phyloP scores from a whole-genome alignment of 2,113 vertebrate species.

The Nesogale talazaci region DNA sequence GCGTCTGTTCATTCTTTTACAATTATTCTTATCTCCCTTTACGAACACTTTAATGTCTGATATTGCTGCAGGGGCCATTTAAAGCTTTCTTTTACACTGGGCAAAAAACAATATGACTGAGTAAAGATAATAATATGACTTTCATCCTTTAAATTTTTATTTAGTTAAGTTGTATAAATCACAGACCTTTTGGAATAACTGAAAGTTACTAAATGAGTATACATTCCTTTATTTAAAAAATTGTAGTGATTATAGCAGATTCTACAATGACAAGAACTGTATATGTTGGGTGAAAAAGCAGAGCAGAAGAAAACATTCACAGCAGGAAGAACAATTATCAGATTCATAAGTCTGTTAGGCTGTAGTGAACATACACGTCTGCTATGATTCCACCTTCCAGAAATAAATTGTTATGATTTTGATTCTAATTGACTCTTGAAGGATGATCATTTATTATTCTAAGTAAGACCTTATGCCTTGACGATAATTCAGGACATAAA shows the following conservation, averaged over 20 bases:
- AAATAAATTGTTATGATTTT: conserved; percentile 73
- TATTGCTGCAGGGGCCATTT: not conserved
- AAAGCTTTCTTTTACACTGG: conserved; percentile 26
- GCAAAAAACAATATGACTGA: conserved; percentile 59
- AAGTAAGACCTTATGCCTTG: conserved; percentile 76
- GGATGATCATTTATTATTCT: conserved; percentile 80
- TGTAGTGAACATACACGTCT: conserved; percentile 69
- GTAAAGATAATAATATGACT: conserved; percentile 56
- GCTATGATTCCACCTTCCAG: conserved; percentile 62
- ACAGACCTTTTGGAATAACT: conserved; percentile 44
- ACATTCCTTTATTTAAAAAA: not conserved
- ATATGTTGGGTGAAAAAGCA: not conserved
- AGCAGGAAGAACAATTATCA: conserved; percentile 77
- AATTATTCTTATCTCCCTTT: not conserved
- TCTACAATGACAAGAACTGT: not conserved
- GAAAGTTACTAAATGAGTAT: not conserved
- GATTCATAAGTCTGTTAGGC: conserved; percentile 72
- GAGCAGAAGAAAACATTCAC: conserved; percentile 59
- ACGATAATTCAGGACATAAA: conserved; percentile 62
- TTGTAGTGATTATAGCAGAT: not conserved
- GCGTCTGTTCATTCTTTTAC: not conserved
- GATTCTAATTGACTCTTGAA: conserved; percentile 77
- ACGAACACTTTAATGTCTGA: not conserved
- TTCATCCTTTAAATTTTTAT: conserved; percentile 49
- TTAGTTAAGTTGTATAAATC: conserved; percentile 47